phyloP scores from a whole-genome alignment of 1,140 invertebrate genomes.

The Sitophilus oryzae region DNA sequence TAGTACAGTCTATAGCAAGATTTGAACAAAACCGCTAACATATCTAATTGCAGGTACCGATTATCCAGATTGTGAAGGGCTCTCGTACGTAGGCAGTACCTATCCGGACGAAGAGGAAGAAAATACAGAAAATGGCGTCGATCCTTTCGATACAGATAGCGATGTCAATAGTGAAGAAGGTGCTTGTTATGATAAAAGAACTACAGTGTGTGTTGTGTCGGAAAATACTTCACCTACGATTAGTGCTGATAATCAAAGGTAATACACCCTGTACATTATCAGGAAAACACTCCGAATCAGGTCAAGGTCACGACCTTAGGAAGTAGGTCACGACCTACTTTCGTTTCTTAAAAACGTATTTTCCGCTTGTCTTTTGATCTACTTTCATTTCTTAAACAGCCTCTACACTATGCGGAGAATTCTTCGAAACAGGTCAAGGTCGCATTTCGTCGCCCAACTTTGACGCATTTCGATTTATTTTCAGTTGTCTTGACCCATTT shows the following conservation, averaged over 20 bases:
- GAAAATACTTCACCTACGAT: constrained; percentile 13
- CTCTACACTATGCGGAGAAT: too few species aligned
- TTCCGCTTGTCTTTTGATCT: neutral
- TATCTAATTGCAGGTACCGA: constrained; percentile 50
- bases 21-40: neutral
- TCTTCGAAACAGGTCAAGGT: too few species aligned
- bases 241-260: constrained; percentile 16
- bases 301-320: neutral
- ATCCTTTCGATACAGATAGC: constrained; percentile 73
- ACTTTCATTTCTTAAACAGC: too few species aligned
- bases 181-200: constrained; percentile 31
- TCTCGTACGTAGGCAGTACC: constrained; percentile 65
- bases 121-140: constrained; percentile 72
- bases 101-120: constrained; percentile 57
- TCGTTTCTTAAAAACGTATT: neutral
- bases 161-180: constrained; percentile 48
- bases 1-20: neutral
- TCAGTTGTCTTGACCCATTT: too few species aligned
- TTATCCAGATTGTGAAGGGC: constrained; percentile 55
- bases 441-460: too few species aligned
- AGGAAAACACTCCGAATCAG: too few species aligned
- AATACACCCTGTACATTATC: constrained; percentile 9
- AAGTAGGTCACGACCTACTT: constrained; percentile 3
- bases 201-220: constrained; percentile 20
- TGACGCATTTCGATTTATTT: too few species aligned